phyloP scores from a whole-genome alignment of 2,797 vertebrate species.

The Heliangelus exortis region DNA sequence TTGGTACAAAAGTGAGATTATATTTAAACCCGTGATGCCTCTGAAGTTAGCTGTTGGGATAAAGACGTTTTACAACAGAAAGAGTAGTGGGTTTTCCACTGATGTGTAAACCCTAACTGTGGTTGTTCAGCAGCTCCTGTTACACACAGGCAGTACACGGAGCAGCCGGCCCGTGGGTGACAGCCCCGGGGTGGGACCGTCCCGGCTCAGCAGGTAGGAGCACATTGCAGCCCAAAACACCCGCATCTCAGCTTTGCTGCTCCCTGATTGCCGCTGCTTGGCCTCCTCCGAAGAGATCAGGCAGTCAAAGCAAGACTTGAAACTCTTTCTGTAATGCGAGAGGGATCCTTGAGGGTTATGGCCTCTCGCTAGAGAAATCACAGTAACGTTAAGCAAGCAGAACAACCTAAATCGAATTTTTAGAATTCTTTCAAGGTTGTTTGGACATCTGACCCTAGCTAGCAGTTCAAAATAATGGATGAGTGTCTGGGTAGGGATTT shows the following conservation, averaged over 20 bases:
- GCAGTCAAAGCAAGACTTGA: not conserved
- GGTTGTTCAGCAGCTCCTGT: not conserved
- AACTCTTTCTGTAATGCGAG: not conserved
- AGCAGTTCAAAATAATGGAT: not conserved
- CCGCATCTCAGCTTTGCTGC: not conserved
- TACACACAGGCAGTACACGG: rapidly evolving
- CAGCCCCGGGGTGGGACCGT: rapidly evolving
- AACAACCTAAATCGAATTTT: not conserved
- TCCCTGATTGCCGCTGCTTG: not conserved
- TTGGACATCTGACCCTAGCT: not conserved
- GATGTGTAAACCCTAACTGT: not conserved
- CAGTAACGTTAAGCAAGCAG: not conserved
- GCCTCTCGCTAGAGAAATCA: not conserved
- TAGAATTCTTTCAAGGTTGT: not conserved
- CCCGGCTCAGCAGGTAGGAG: not conserved
- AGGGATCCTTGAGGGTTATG: not conserved
- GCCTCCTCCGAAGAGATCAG: not conserved
- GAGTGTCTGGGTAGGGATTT: not conserved
- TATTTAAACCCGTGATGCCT: not conserved
- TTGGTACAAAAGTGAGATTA: not conserved
- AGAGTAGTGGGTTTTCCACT: not conserved
- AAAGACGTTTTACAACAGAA: not conserved
- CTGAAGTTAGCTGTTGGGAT: not conserved
- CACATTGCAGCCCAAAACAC: not conserved
- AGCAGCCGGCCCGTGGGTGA: rapidly evolving